Evolutionary conservation across 2,888 invertebrate species (phyloP), one percentile per base, ranked within the genome.

Genomic region (Ganaspis brasiliensis): DNA sequence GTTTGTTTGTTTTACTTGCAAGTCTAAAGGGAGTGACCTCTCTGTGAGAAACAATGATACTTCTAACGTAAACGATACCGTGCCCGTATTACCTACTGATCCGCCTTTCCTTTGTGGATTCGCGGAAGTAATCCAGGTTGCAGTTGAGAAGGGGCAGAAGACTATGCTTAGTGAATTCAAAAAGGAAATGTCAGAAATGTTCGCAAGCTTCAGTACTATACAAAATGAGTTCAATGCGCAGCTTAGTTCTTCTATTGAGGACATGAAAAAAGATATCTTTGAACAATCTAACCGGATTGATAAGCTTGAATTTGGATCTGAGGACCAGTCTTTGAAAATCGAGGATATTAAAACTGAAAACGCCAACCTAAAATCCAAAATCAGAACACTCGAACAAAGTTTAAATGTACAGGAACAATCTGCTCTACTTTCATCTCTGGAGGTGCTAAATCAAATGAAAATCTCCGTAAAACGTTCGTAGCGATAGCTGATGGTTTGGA

Each of bases 1-100:
- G 2, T 40, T 12, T 40, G 2, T 10, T 5, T 40, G 40, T 40
- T 2, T 9, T 1, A 40, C 2, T 4, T 40, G 40, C 2, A 9
- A 3, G 10, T 5, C 10, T 9, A 5, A 40, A 40, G 2, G 8
- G 40, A 3, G 90, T 92, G 90, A 95, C 93, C 92, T 92, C 82
- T 85, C 94, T 95, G 86, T 93, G 93, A 0, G 93, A 92, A 81
- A 94, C 40, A 8, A 10, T n/a, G n/a, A n/a, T n/a, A n/a, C n/a
- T n/a, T n/a, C n/a, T n/a, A n/a, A n/a, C n/a, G n/a, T n/a, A n/a
- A n/a, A n/a, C n/a, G n/a, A n/a, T n/a, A n/a, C n/a, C n/a, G n/a
- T n/a, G n/a, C 40, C 8, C 6, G 10, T 9, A 2, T 40, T 1
- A 3, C 40, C 9, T 9, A 40, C 12, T 6, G 9, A 40, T 9